Evolutionary conservation across 2,797 vertebrate genomes (phyloP).

Genomic region (Chaetophractus vellerosus): DNA sequence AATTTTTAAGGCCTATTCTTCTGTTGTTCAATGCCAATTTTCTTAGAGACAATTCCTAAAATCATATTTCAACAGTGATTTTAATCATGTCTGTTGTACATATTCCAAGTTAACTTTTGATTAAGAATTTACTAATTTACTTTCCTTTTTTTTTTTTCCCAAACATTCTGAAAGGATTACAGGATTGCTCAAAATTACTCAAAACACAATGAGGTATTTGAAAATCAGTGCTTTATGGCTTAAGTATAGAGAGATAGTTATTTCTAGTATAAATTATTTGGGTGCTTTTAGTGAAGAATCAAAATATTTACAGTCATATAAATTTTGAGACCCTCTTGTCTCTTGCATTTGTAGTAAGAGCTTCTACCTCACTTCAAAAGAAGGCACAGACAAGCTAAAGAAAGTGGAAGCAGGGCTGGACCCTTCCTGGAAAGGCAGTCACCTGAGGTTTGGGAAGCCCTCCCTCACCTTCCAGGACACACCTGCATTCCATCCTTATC

Average conservation of each 20-base stretch:
- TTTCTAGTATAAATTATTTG: slow-evolving; percentile 6
- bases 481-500: background rate
- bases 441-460: background rate
- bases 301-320: slow-evolving; percentile 7
- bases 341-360: background rate
- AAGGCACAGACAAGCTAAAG: background rate
- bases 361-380: slow-evolving; percentile 35
- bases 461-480: background rate
- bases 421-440: background rate
- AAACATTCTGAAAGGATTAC: background rate
- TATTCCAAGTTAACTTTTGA: slow-evolving; percentile 28
- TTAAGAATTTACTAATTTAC: slow-evolving; percentile 48
- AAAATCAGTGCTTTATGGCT: slow-evolving; percentile 8
- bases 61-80: background rate
- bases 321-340: background rate
- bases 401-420: background rate
- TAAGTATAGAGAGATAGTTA: background rate
- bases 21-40: background rate
- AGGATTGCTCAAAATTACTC: slow-evolving; percentile 27
- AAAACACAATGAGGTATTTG: slow-evolving; percentile 13
- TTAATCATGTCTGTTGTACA: background rate
- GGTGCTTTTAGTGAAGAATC: slow-evolving; percentile 33
- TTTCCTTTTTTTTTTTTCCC: slow-evolving; percentile 51
- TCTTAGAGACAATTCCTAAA: slow-evolving; percentile 27
- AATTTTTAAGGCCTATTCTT: background rate